Evolutionary conservation across 2,797 vertebrate genomes (phyloP).

Genomic region (Microctenopoma steveboyesi): DNA sequence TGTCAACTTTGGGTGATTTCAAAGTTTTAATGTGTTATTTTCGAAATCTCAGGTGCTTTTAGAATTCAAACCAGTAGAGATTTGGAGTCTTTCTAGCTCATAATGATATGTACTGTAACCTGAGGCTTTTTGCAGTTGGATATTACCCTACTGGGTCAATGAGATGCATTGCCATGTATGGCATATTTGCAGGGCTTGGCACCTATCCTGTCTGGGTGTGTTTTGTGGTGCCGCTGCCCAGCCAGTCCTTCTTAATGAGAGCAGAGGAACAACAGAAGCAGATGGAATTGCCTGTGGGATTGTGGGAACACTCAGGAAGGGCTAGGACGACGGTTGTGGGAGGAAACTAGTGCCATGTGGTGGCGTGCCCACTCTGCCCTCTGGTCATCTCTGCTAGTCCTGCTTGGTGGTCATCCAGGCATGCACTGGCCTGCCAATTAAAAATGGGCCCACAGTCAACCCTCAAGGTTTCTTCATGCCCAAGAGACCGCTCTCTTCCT

Average conservation of each 20-base stretch:
- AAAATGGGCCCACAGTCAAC: constrained; percentile 75
- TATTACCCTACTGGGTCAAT: constrained; percentile 69
- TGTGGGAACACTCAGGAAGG: constrained; percentile 72
- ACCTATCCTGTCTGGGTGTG: constrained; percentile 70
- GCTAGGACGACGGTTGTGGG: constrained; percentile 53
- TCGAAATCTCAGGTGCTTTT: constrained; percentile 7
- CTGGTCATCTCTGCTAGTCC: constrained; percentile 74
- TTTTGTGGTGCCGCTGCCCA: constrained; percentile 45
- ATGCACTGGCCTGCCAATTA: constrained; percentile 83
- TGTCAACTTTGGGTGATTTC: constrained; percentile 5
- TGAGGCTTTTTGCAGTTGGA: constrained; percentile 55
- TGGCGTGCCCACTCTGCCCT: constrained; percentile 73
- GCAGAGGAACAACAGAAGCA: constrained; percentile 73
- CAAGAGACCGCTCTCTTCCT: constrained; percentile 44
- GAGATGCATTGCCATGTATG: constrained; percentile 55
- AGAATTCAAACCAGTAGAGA: constrained; percentile 8
- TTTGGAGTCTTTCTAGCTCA: constrained; percentile 23
- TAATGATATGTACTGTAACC: constrained; percentile 39
- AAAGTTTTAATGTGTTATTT: constrained; percentile 5
- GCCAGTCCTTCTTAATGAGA: constrained; percentile 75
- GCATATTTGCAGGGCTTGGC: constrained; percentile 62
- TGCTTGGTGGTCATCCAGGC: constrained; percentile 81
- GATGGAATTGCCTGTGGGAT: constrained; percentile 83
- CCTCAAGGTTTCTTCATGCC: constrained; percentile 70
- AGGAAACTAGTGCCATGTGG: constrained; percentile 77